Base-by-base conservation (phyloP, 2,797 vertebrate genomes). In the Astyanax mexicanus region DNA sequence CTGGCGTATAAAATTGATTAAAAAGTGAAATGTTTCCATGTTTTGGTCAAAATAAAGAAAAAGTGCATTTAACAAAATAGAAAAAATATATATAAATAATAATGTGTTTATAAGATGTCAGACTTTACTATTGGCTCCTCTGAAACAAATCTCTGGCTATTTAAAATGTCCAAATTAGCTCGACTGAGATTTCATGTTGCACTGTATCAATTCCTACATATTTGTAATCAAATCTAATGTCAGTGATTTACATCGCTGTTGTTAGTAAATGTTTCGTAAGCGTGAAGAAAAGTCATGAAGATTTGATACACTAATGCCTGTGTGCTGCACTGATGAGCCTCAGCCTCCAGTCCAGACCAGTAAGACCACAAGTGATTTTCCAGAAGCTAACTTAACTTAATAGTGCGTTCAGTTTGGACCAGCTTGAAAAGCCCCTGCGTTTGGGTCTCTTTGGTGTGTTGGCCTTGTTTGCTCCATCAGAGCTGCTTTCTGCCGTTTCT, bases 291-390 rank as follows among this genome's bases (percentile, higher is more conserved):
- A 52, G 9, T 23, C 4, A 52, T 10, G 21, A 0, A 23, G 19
- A 52, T 19, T 21, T 49, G 52, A 11, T 21, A 52, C 49, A 52
- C 49, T 23, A 19, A 21, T 52, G 49, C 49, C 10, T 23, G 6
- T 52, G 49, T 52, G 49, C 21, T 3, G 9, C 49, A 5, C n/a
- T 52, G 52, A 52, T 52, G 49, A 52, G 19, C 49, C 49, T 19
- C 49, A 23, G 49, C 49, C 49, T 23, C 23, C 49, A 12, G 32
- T 19, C 27, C 65, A 25, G 35, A 55, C 64, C 77, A 25, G 61
- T 29, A 75, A 78, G 62, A 49, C 17, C 74, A 62, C 69, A 81
- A 87, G 77, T 76, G 83, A 78, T 87, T 86, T 81, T 83, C 83
- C 86, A 84, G 80, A 79, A 72, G 72, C 47, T 67, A 66, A 67